These are phyloP conservation scores for Glomeris marginata DNA, from an alignment of 2,888 invertebrate species.

Conservation along the genomic window DNA sequence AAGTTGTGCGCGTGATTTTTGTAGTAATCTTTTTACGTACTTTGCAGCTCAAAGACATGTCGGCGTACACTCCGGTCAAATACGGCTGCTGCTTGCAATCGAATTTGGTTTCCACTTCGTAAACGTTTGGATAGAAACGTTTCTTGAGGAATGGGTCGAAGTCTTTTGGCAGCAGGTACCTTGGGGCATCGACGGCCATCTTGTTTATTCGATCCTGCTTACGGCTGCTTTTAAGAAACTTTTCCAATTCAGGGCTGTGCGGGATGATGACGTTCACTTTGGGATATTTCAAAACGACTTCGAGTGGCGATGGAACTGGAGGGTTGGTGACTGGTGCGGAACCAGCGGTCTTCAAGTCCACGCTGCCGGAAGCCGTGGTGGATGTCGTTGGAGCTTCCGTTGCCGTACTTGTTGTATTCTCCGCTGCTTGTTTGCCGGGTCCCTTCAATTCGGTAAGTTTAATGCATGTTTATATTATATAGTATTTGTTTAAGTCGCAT, in stretches of 20 bases:
- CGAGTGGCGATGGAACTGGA: conserved; percentile 1
- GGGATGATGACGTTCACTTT: conserved; percentile 11
- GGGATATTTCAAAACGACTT: conserved; percentile 9
- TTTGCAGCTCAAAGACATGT: conserved; percentile 13
- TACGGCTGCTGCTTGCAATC: conserved; percentile 11
- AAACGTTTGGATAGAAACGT: conserved; percentile 11
- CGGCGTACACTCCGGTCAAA: conserved; percentile 12
- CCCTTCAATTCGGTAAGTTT: background rate
- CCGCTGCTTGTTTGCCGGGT: background rate
- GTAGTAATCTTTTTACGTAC: conserved; percentile 1
- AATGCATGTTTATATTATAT: too few species aligned
- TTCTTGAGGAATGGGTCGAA: conserved; percentile 11
- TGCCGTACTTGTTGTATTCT: too few species aligned
- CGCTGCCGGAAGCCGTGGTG: too few species aligned
- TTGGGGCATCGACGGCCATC: conserved; percentile 11
- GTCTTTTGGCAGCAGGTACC: conserved; percentile 11
- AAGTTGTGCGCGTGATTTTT: too few species aligned
- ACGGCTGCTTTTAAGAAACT: conserved; percentile 1
- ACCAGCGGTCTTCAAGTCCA: too few species aligned
- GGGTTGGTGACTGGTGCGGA: background rate
- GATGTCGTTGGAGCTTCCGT: too few species aligned
- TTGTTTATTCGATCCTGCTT: background rate
- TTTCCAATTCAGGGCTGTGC: background rate
- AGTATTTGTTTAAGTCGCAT: too few species aligned
- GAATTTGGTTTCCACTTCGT: conserved; percentile 12